Evolutionary conservation across 2,797 vertebrate species (phyloP).

Genomic region (Rallus crepitans): DNA sequence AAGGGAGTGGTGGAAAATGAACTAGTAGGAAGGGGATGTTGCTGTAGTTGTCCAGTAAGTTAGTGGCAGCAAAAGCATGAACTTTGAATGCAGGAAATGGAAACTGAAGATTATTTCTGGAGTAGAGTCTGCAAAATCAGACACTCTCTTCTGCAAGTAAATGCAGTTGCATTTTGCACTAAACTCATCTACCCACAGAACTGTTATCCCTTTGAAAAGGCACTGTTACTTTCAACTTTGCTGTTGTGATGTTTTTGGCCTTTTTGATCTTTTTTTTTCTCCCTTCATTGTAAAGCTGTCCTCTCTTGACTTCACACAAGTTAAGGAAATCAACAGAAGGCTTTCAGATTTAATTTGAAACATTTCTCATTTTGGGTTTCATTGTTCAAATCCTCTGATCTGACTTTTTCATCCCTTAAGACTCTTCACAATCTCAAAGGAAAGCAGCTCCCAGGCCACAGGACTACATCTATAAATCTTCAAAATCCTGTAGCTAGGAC

Average conservation of each 20-base stretch:
- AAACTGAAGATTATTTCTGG: neutral
- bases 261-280: neutral
- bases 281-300: neutral
- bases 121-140: neutral
- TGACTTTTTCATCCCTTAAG: constrained; percentile 58
- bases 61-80: neutral
- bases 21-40: neutral
- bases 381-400: constrained; percentile 48
- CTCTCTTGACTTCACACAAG: constrained; percentile 40
- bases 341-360: constrained; percentile 56
- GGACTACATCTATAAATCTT: constrained; percentile 54
- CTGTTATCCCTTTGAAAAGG: neutral
- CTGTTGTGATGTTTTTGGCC: neutral
- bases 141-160: neutral
- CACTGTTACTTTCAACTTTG: neutral
- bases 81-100: neutral
- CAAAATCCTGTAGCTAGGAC: constrained; percentile 29
- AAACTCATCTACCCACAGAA: neutral
- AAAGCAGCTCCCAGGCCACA: constrained; percentile 46
- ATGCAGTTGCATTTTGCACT: neutral
- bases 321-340: constrained; percentile 32
- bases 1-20: neutral
- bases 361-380: constrained; percentile 54
- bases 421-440: constrained; percentile 40
- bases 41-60: neutral